These are phyloP conservation scores for Drosophila formosana DNA, from an alignment of 2,888 invertebrate genomes.

Conservation along the genomic window DNA sequence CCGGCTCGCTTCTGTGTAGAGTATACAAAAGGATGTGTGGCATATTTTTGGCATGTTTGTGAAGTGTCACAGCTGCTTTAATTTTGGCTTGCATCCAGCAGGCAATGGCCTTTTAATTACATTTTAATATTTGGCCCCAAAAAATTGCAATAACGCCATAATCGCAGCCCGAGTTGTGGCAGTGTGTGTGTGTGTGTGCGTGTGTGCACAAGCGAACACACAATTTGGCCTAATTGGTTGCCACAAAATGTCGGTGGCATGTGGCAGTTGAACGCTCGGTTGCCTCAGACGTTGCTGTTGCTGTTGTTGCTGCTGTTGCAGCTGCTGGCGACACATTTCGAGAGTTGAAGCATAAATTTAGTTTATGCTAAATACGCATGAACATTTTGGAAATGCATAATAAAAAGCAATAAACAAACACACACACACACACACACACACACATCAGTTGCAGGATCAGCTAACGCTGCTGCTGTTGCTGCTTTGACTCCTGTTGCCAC, in stretches of 20 bases:
- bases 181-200: background rate
- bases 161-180: conserved; percentile 12
- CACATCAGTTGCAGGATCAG: conserved; percentile 48
- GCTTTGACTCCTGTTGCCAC: conserved; percentile 40
- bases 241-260: conserved; percentile 52
- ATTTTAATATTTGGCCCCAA: conserved; percentile 60
- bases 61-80: conserved; percentile 21
- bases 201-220: conserved; percentile 29
- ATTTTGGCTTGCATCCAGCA: conserved; percentile 13
- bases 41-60: background rate
- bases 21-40: background rate
- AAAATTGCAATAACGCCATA: conserved; percentile 48
- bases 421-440: conserved; percentile 21
- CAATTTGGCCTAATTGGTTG: conserved; percentile 71
- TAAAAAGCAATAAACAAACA: conserved; percentile 40
- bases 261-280: conserved; percentile 30
- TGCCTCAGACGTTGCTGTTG: conserved; percentile 9
- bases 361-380: conserved; percentile 59
- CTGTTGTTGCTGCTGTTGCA: conserved; percentile 23
- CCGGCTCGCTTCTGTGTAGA: background rate
- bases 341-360: conserved; percentile 49
- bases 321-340: conserved; percentile 51
- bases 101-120: conserved; percentile 66
- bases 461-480: conserved; percentile 9
- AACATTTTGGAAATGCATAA: conserved; percentile 57